A percentile compares a stretch with the other conserved stretches of the same genome.
phyloP scores from a whole-genome alignment of 2,113 vertebrate genomes.

The Morphnarchus princeps region DNA sequence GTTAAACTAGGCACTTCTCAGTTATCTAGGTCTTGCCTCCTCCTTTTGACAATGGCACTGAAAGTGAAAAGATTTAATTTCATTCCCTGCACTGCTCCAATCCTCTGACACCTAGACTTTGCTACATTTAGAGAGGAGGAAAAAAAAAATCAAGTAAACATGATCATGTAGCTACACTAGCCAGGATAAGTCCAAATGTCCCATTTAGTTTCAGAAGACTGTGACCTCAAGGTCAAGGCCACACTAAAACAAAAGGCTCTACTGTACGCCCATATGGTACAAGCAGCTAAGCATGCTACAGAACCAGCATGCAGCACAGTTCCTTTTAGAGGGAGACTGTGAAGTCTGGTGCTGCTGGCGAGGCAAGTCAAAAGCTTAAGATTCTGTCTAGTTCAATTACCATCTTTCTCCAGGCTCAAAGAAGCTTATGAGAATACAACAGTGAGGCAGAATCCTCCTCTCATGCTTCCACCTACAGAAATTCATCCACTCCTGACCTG shows the following conservation, averaged over 20 bases:
- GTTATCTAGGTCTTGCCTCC: neutral
- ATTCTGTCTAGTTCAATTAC: constrained; percentile 31
- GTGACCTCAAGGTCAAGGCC: neutral
- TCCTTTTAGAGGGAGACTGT: neutral
- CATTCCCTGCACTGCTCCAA: neutral
- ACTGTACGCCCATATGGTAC: neutral
- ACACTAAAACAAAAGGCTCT: neutral
- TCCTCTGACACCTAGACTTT: neutral
- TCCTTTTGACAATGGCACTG: neutral
- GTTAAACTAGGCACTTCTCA: neutral
- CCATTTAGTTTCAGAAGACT: neutral
- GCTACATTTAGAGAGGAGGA: neutral
- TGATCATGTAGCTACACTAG: neutral
- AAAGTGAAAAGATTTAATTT: neutral
- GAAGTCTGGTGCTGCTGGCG: neutral
- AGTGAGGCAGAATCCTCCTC: neutral
- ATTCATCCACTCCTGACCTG: neutral
- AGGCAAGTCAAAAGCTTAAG: constrained; percentile 21
- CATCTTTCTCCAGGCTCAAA: constrained; percentile 7
- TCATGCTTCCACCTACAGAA: neutral
- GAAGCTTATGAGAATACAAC: constrained; percentile 43
- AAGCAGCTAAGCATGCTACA: neutral
- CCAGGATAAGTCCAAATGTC: neutral
- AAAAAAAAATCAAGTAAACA: neutral
- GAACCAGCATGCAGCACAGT: neutral